Evolutionary conservation across 2,113 vertebrate genomes (phyloP).

Genomic region (Oreochromis aureus): DNA sequence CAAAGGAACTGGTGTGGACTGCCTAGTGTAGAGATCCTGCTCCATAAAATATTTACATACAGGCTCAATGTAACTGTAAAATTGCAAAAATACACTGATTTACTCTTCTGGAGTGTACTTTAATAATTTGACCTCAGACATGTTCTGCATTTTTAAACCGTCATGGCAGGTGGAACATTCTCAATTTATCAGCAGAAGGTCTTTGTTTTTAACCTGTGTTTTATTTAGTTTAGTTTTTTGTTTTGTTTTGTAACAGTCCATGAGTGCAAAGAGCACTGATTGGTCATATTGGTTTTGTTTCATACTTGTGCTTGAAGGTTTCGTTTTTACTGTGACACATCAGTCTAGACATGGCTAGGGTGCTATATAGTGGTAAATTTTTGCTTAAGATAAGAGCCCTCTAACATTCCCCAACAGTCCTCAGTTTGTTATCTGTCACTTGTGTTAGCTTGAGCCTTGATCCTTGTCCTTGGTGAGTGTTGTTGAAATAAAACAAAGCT

Average conservation of each 20-base stretch:
- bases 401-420: background rate
- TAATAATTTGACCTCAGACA: background rate
- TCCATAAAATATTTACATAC: background rate
- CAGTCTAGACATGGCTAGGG: background rate
- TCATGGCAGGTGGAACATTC: background rate
- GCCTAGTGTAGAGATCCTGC: background rate
- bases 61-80: background rate
- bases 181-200: background rate
- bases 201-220: background rate
- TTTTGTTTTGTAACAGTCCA: background rate
- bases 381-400: background rate
- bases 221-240: background rate
- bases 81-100: background rate
- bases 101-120: background rate
- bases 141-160: background rate
- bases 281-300: background rate
- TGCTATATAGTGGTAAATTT: background rate
- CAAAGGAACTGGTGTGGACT: background rate
- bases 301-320: background rate
- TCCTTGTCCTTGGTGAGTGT: background rate
- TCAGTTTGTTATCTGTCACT: background rate
- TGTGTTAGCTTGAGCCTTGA: background rate
- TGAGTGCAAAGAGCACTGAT: background rate
- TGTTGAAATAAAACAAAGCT: background rate
- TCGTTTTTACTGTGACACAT: background rate